Percentiles rank a stretch among this genome's conserved stretches.
Conservation (phyloP, 2,797 vertebrate genomes). For the Anniella stebbinsi region DNA sequence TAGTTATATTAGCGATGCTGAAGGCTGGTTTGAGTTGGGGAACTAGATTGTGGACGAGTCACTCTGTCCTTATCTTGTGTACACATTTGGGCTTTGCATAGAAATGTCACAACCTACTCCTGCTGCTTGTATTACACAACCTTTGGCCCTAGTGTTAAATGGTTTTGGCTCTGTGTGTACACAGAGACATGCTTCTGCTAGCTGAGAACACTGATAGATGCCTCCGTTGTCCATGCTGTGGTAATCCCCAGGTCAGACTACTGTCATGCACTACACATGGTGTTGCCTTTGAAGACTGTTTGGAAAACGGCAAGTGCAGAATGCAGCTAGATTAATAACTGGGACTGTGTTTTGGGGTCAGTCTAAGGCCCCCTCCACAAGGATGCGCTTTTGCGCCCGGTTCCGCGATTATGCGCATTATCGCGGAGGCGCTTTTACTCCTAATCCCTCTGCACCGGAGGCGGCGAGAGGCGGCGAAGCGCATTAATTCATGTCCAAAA, state of each 20-base stretch:
- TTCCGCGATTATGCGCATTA: no score
- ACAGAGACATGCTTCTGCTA: background rate
- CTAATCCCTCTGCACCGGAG: no score
- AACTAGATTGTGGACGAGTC: background rate
- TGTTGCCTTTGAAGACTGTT: background rate
- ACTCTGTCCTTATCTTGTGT: background rate
- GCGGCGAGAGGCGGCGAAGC: no score
- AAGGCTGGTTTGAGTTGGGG: background rate
- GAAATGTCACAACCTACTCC: background rate
- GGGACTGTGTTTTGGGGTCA: background rate
- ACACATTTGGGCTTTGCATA: background rate
- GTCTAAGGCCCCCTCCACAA: no score
- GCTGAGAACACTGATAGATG: background rate
- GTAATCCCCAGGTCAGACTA: background rate
- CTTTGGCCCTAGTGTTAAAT: background rate
- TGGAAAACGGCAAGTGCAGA: background rate
- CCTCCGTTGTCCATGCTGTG: background rate
- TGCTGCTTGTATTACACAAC: background rate
- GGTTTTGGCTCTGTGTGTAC: no score
- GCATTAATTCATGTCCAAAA: no score
- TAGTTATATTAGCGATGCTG: no score
- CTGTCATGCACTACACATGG: background rate
- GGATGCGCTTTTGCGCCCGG: no score
- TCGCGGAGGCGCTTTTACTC: no score
- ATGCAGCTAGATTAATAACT: background rate